Evolutionary conservation across 2,797 vertebrate species (phyloP), one percentile per base, ranked within the genome.

Genomic region (Urocyon cinereoargenteus): DNA sequence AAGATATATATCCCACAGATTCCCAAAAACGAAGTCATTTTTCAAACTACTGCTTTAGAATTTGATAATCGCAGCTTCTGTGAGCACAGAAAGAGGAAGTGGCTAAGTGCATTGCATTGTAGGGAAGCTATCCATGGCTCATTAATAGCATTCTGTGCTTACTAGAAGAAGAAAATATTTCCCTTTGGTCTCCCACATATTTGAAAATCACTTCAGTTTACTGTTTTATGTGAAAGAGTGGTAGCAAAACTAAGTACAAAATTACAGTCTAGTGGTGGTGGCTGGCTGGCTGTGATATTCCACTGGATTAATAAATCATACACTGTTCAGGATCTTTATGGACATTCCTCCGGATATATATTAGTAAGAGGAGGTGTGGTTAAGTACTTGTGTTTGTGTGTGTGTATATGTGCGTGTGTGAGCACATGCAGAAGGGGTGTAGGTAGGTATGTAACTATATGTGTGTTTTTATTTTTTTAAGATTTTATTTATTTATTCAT

Each of bases 11-110:
- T 31, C 49, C 34, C 75, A 91, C 66, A 92, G 85, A 94, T 79
- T 95, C 77, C 95, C 72, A 91, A 95, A 97, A 88, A 81, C 0
- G 4, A 83, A 95, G 73, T 96, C 93, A 92, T 96, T 98, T 97
- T 95, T 96, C 85, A 96, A 96, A 94, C 90, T 83, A 5, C 82
- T 95, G 79, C 92, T 97, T 94, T 93, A 90, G 96, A 97, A 97
- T 96, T 91, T 97, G 92, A 95, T 97, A 87, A 96, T 88, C 15
- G 0, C 62, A 93, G 86, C 66, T 59, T 95, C 77, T 86, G 61
- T 70, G 62, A 86, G 21, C 91, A 81, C 53, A 90, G 73, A 96
- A 95, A 22, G 19, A 78, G 73, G 89, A 96, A 85, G 84, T 78
- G 1, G 21, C 94, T 85, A 70, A 97, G 72, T 94, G 79, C 61